Percentiles rank a stretch among this genome's conserved stretches.
Conservation (phyloP, 2,888 invertebrate species). For the Odontomyia ornata region DNA sequence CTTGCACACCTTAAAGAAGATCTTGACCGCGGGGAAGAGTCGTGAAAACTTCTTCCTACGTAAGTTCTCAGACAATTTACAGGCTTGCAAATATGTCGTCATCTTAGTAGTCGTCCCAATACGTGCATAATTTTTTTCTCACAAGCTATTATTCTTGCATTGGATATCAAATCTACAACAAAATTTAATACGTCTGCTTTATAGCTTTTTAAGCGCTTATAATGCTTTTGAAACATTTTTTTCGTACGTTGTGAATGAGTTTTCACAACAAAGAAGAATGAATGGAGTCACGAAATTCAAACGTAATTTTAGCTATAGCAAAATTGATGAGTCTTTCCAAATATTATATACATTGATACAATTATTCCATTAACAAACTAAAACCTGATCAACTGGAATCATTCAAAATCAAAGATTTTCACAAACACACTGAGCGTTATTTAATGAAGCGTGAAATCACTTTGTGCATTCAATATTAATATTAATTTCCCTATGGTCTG, state of each 20-base stretch:
- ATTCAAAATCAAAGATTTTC: slow-evolving; percentile 3
- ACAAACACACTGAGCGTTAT: not conserved
- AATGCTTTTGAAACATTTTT: not conserved
- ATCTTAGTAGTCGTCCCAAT: not conserved
- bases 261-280: too few species aligned
- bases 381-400: too few species aligned
- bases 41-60: slow-evolving; percentile 50
- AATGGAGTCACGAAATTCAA: too few species aligned
- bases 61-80: slow-evolving; percentile 50
- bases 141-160: not conserved
- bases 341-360: too few species aligned
- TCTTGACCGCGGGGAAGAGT: slow-evolving; percentile 37
- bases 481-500: not conserved
- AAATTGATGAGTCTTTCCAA: too few species aligned
- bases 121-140: not conserved
- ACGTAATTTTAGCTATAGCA: too few species aligned
- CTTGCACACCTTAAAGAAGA: slow-evolving; percentile 22
- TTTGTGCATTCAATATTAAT: slow-evolving; percentile 1
- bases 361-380: too few species aligned
- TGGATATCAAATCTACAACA: not conserved
- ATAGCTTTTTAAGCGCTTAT: too few species aligned
- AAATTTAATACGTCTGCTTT: not conserved
- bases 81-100: slow-evolving; percentile 48
- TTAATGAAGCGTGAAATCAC: slow-evolving; percentile 11
- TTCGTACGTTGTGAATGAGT: not conserved